A percentile compares a stretch with the other conserved stretches of the same genome.
Conservation (phyloP, 1,140 invertebrate species). For the Drosophila nigromelanica region DNA sequence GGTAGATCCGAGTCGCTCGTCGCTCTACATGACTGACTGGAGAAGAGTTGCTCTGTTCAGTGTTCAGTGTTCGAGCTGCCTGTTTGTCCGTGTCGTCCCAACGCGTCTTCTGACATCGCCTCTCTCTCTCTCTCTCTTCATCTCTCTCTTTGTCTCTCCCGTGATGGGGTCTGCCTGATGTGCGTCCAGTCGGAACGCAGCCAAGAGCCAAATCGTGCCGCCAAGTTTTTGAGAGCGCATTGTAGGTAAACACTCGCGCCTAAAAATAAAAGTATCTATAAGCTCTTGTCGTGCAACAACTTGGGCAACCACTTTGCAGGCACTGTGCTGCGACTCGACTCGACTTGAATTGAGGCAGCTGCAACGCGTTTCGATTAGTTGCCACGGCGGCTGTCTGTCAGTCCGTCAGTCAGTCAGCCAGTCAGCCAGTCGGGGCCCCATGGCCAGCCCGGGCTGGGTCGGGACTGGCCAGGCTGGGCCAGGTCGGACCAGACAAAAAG, state of each 20-base stretch:
- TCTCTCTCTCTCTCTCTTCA: not conserved
- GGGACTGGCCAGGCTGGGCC: slow-evolving; percentile 4
- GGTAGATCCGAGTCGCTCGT: not conserved
- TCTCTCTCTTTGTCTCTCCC: too few relatives aligned
- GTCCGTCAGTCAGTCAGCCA: slow-evolving; percentile 16
- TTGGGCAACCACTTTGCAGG: slow-evolving; percentile 71
- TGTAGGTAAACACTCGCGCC: slow-evolving; percentile 75
- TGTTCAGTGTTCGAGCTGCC: slow-evolving; percentile 36
- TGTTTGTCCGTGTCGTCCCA: slow-evolving; percentile 48
- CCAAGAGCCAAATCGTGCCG: slow-evolving; percentile 44
- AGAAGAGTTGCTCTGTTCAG: slow-evolving; percentile 12
- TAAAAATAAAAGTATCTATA: slow-evolving; percentile 72
- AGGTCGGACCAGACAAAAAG: slow-evolving; percentile 40
- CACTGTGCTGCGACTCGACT: slow-evolving; percentile 39
- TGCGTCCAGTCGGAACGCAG: slow-evolving; percentile 76
- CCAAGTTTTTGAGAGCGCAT: slow-evolving; percentile 65
- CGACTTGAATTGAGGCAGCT: slow-evolving; percentile 57
- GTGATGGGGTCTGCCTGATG: slow-evolving; percentile 30
- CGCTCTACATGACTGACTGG: slow-evolving; percentile 16
- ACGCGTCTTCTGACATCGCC: slow-evolving; percentile 41
- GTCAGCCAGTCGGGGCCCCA: slow-evolving; percentile 46
- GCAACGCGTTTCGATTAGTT: slow-evolving; percentile 81
- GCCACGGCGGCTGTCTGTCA: slow-evolving; percentile 62
- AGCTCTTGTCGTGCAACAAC: slow-evolving; percentile 72
- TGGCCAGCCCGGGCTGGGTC: slow-evolving; percentile 8